phyloP scores from a whole-genome alignment of 2,797 vertebrate genomes.

The Chiroxiphia lanceolata region DNA sequence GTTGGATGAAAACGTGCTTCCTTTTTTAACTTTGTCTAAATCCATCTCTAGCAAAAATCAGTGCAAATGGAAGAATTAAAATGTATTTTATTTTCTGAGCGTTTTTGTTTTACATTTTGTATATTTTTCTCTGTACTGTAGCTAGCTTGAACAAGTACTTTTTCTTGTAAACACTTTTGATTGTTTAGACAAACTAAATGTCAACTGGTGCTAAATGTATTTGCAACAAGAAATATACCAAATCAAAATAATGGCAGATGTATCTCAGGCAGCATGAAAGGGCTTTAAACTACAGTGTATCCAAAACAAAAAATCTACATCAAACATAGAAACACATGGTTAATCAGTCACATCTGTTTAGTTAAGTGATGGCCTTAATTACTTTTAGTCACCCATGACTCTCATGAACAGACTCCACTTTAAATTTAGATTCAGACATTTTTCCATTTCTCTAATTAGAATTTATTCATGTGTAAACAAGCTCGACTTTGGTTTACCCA shows the following conservation, averaged over 20 bases:
- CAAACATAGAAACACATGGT: not conserved
- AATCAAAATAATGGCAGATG: constrained; percentile 47
- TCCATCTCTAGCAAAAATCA: not conserved
- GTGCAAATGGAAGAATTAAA: not conserved
- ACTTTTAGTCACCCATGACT: not conserved
- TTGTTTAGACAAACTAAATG: constrained; percentile 65
- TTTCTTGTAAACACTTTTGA: constrained; percentile 42
- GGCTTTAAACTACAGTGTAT: not conserved
- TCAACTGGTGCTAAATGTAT: constrained; percentile 52
- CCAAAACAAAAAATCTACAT: not conserved
- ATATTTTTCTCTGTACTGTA: not conserved
- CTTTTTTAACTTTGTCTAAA: not conserved
- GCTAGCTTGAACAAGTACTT: constrained; percentile 24
- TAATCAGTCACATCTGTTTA: constrained; percentile 18
- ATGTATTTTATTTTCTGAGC: not conserved
- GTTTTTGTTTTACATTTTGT: constrained; percentile 4
- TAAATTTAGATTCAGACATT: not conserved
- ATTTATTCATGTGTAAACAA: constrained; percentile 12
- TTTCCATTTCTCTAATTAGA: constrained; percentile 22
- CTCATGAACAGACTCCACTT: not conserved
- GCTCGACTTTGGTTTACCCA: not conserved
- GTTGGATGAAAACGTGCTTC: not conserved
- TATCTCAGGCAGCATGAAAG: constrained; percentile 24
- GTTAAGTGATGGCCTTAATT: not conserved
- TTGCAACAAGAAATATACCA: constrained; percentile 44